Base-by-base conservation (phyloP, 1,140 invertebrate genomes). In the Bombus waltoni region DNA sequence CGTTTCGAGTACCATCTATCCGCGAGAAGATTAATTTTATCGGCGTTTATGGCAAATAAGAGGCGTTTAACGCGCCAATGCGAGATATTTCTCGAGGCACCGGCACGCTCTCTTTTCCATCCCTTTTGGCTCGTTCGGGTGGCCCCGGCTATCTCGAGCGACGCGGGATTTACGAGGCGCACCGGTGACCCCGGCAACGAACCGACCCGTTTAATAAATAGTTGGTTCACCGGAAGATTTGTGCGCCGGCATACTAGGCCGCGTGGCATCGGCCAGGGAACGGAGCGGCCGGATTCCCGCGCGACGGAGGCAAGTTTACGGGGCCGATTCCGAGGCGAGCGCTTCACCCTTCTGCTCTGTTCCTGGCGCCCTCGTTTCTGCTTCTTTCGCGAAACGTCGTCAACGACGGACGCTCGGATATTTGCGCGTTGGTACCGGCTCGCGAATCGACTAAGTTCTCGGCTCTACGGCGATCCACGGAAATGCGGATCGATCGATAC, bases 151-250 rank as follows among this genome's bases (percentile, higher is more conserved):
- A 57, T 72, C 79, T 57, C 66, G 15, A 57, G 38, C 8, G 25
- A 22, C 42, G 53, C 62, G 71, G 74, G 81, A 88, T 88, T 88
- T 88, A 87, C 87, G 86, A 88, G 87, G 71, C 38, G 40, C 66
- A 73, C 76, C 66, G 38, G 28, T 89, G 86, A 89, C 71, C 87
- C 79, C 66, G 62, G 73, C 72, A 88, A 88, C 81, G 77, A 77
- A 85, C 70, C 81, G 35, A 65, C 53, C 47, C 81, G 86, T 85
- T 89, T 88, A 89, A 89, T 88, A 89, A 89, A 88, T 88, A 88
- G 77, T 89, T 70, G 88, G 35, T 81, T 10, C 82, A 0, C 9
- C 59, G 44, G 77, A 89, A 79, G 86, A 89, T 89, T 89, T 89
- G 82, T 89, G 86, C 32, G 72, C 57, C 77, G 68, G 78, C 87